Evolutionary conservation across 2,888 invertebrate genomes (phyloP).

Genomic region (Andrena chrysosceles): DNA sequence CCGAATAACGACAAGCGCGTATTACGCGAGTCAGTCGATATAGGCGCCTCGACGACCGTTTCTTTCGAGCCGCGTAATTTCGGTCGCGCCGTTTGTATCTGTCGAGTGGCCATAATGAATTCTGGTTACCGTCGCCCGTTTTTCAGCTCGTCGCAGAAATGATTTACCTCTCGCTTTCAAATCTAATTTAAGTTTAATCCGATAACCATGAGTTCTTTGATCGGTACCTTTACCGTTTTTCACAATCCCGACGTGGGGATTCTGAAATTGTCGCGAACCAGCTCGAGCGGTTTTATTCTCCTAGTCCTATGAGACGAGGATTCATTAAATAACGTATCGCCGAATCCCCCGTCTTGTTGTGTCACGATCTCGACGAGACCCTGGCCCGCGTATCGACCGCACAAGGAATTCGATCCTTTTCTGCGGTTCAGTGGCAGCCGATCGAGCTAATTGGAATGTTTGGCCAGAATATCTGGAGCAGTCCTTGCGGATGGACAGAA

Average conservation of each 20-base stretch:
- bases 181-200: conserved; percentile 58
- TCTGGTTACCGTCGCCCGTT: conserved; percentile 46
- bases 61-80: conserved; percentile 30
- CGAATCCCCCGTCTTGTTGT: conserved; percentile 34
- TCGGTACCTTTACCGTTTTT: conserved; percentile 7
- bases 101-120: conserved; percentile 50
- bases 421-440: conserved; percentile 67
- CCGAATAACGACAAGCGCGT: conserved; percentile 22
- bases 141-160: conserved; percentile 39
- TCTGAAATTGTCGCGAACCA: conserved; percentile 19
- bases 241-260: neutral
- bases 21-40: conserved; percentile 11
- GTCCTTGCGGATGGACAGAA: conserved; percentile 62
- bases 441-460: conserved; percentile 80
- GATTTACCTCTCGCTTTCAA: conserved; percentile 53
- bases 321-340: conserved; percentile 42
- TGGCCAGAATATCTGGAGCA: conserved; percentile 79
- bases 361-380: conserved; percentile 41
- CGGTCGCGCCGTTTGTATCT: conserved; percentile 29
- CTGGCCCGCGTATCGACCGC: conserved; percentile 51
- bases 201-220: conserved; percentile 35
- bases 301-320: neutral
- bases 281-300: conserved; percentile 29
- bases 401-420: conserved; percentile 69
- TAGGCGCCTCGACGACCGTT: conserved; percentile 10